Evolutionary conservation across 2,888 invertebrate genomes (phyloP), one percentile per base, ranked within the genome.

Genomic region (Erebia aethiops): DNA sequence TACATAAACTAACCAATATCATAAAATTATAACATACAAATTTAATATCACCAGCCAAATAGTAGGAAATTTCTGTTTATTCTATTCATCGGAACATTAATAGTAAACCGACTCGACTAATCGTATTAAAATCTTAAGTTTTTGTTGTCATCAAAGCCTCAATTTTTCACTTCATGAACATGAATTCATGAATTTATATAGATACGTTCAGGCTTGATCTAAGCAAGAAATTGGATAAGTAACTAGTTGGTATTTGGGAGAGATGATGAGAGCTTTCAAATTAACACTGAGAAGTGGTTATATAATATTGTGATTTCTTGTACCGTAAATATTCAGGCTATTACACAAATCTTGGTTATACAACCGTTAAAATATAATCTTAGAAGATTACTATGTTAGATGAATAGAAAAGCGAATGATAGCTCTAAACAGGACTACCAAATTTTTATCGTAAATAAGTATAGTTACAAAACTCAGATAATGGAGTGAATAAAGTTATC

Each of bases 121-220:
- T n/a, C n/a, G n/a, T n/a, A n/a, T n/a, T n/a, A n/a, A n/a, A n/a
- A n/a, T n/a, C n/a, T n/a, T n/a, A n/a, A n/a, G n/a, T n/a, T n/a
- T n/a, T n/a, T n/a, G n/a, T n/a, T n/a, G n/a, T n/a, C n/a, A 71
- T 61, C 60, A 72, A 68, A 70, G 62, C 41, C 71, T 65, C 49
- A 13, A 62, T 62, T 71, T 68, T 66, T 68, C 65, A 57, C 65
- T 68, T 49, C 57, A 56, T 66, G 61, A 71, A 68, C 64, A 43
- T 57, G 68, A 73, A 71, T 61, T 46, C 18, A 21, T 68, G 21
- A 68, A 49, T 26, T 66, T 70, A n/a, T n/a, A n/a, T n/a, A 41
- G n/a, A n/a, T n/a, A 1, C 51, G 51, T 16, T 62, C 11, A 41
- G 54, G 51, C 4, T 49, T 63, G 43, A 57, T 67, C 63, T 57